Conservation (phyloP, 2,797 vertebrate species). For the Pangasius larnaudii region DNA sequence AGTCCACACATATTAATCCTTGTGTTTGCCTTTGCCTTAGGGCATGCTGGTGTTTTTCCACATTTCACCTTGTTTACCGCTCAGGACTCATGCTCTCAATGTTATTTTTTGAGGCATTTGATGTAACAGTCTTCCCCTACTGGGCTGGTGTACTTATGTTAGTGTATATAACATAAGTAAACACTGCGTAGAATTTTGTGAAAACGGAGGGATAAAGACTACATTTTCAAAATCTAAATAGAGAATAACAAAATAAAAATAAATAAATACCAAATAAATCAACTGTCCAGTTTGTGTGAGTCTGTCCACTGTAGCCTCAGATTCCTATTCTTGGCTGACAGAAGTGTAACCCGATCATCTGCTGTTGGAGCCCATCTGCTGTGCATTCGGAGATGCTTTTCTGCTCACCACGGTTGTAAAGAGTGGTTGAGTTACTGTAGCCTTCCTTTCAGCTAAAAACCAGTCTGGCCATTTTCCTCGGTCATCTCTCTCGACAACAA, state of each 20-base stretch:
- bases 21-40: background rate
- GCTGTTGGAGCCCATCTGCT: background rate
- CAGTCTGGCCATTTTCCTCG: background rate
- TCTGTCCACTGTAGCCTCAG: background rate
- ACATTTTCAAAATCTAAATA: background rate
- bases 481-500: background rate
- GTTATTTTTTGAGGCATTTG: background rate
- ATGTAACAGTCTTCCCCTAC: background rate
- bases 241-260: background rate
- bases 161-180: background rate
- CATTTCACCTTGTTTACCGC: background rate
- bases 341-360: background rate
- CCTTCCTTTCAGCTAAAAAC: background rate
- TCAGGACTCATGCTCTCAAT: background rate
- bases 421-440: background rate
- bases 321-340: background rate
- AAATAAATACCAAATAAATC: background rate
- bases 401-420: background rate
- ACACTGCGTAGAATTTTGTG: background rate
- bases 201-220: background rate
- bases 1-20: background rate
- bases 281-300: background rate
- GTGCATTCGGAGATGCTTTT: background rate
- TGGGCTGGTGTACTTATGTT: background rate
- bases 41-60: background rate